Evolutionary conservation across 2,888 invertebrate species (phyloP).

Genomic region (Creontiades dilutus): DNA sequence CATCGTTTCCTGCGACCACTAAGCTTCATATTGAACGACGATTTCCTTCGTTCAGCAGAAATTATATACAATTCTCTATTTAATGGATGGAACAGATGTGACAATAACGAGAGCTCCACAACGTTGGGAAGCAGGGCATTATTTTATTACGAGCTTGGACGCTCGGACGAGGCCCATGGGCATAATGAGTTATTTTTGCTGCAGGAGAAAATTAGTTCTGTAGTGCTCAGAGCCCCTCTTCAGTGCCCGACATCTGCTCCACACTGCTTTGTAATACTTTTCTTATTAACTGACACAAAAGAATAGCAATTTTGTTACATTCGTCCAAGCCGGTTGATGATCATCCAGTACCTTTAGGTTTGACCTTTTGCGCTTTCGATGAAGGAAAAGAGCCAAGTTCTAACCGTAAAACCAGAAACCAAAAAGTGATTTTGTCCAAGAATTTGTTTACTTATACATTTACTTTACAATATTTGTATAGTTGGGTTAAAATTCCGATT

Average conservation of each 20-base stretch:
- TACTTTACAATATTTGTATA: too few relatives aligned
- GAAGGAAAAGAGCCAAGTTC: neutral
- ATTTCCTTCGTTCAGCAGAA: neutral
- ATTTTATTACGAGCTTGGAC: conserved; percentile 10
- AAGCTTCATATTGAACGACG: neutral
- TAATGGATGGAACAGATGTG: neutral
- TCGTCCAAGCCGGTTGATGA: neutral
- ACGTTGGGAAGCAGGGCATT: neutral
- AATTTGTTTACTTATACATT: too few relatives aligned
- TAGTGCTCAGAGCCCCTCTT: neutral
- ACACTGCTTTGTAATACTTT: neutral
- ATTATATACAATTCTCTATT: neutral
- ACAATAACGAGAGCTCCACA: neutral
- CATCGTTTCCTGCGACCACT: neutral
- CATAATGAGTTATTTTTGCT: conserved; percentile 19
- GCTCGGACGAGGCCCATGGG: neutral
- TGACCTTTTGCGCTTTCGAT: neutral
- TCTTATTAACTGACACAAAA: neutral
- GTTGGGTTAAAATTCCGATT: too few relatives aligned
- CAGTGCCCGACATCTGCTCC: conserved; percentile 8
- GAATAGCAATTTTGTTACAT: neutral
- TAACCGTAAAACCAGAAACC: too few relatives aligned
- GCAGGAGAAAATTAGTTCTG: neutral
- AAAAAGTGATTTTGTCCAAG: too few relatives aligned
- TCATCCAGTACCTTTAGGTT: neutral